phyloP scores from a whole-genome alignment of 2,888 invertebrate genomes.

The Tillus elongatus region DNA sequence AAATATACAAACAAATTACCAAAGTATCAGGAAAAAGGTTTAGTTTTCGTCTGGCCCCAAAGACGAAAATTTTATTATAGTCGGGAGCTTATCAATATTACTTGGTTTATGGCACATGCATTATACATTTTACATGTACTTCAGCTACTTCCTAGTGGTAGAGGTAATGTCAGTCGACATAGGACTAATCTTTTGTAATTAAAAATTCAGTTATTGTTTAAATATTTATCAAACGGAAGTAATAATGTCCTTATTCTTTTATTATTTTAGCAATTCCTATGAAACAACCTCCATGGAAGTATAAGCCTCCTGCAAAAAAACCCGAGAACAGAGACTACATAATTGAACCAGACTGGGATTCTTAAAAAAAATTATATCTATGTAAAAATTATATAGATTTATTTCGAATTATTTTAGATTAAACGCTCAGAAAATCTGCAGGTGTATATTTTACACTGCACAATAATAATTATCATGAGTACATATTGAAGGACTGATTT shows the following conservation, averaged over 20 bases:
- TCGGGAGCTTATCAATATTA: conserved; percentile 15
- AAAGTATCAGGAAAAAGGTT: conserved; percentile 12
- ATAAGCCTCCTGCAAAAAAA: conserved; percentile 27
- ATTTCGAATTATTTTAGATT: too few species aligned
- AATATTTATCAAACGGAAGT: background rate
- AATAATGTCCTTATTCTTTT: background rate
- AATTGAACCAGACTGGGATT: conserved; percentile 39
- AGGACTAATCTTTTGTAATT: background rate
- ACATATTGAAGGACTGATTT: too few species aligned
- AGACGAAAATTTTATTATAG: conserved; percentile 15
- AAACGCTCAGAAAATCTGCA: too few species aligned
- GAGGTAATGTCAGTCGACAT: conserved; percentile 11
- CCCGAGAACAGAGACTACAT: conserved; percentile 35
- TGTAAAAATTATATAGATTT: too few species aligned
- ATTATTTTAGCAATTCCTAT: conserved; percentile 29
- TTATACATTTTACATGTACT: conserved; percentile 17
- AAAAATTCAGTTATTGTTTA: background rate
- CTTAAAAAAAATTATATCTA: too few species aligned
- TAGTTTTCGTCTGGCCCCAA: conserved; percentile 18
- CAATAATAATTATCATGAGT: too few species aligned
- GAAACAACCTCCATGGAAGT: conserved; percentile 32
- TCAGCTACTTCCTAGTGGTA: conserved; percentile 15
- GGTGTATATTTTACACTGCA: too few species aligned
- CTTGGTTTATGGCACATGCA: conserved; percentile 15
- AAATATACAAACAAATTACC: too few species aligned